These are phyloP conservation scores for Myopa tessellatipennis DNA, from an alignment of 2,888 invertebrate genomes.

Conservation along the genomic window DNA sequence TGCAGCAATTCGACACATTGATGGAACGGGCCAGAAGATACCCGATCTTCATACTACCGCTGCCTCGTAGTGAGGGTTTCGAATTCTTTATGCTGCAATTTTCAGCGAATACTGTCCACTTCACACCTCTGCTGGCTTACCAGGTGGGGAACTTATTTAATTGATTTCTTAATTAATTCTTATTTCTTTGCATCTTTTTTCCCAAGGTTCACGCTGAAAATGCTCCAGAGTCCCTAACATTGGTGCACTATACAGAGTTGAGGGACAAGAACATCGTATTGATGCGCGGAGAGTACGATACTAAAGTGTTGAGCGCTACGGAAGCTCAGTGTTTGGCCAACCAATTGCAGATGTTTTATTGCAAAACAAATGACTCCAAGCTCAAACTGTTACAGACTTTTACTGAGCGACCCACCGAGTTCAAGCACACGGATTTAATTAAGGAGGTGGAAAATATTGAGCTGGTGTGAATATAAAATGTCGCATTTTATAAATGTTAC, in stretches of 20 bases:
- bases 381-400: conserved; percentile 76
- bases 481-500: too few relatives aligned
- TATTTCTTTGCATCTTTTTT: background rate
- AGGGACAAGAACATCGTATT: conserved; percentile 79
- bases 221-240: conserved; percentile 86
- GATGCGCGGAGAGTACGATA: conserved; percentile 89
- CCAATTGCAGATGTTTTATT: conserved; percentile 87
- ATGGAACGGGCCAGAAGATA: conserved; percentile 72
- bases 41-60: conserved; percentile 81
- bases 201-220: conserved; percentile 83
- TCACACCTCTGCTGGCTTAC: conserved; percentile 86
- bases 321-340: conserved; percentile 90
- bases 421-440: conserved; percentile 86
- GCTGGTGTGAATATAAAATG: conserved; percentile 53
- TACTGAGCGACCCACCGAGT: conserved; percentile 77
- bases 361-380: conserved; percentile 74
- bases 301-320: conserved; percentile 77
- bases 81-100: conserved; percentile 87
- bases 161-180: background rate
- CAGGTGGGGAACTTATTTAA: conserved; percentile 71
- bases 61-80: conserved; percentile 85
- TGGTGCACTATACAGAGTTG: conserved; percentile 83
- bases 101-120: conserved; percentile 78
- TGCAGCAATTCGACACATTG: conserved; percentile 72
- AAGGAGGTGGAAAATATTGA: conserved; percentile 78